Base-by-base conservation (phyloP, 2,797 vertebrate species). In the Parotocinclus haroldoi region DNA sequence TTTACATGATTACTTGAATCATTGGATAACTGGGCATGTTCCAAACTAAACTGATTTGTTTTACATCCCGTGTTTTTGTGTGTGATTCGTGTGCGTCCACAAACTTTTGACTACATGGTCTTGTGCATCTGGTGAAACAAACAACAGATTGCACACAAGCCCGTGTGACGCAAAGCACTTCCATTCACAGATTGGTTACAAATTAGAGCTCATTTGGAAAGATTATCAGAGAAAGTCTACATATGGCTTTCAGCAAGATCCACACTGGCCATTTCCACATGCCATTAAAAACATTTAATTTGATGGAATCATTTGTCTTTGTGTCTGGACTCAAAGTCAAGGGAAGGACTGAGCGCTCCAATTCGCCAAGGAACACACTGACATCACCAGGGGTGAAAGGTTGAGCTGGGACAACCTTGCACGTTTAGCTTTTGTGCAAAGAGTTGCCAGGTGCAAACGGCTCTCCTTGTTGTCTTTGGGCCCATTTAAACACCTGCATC, bases 251-350 rank as follows among this genome's bases (percentile, higher is more conserved):
- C 87, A 89, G 88, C 81, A 80, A 84, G 76, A 77, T 79, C 68
- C 63, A 78, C n/a, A 56, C 75, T 78, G 71, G 79, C 73, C 81
- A 81, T 83, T 88, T 83, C 85, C 87, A 84, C 82, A 89, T 90
- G 84, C 91, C 90, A 95, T 96, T 96, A 94, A 89, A 91, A 92
- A 90, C 92, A 94, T 94, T 95, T 94, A 88, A 89, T 91, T 84
- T 92, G 92, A 95, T 94, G 87, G 93, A 91, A 90, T 92, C 92
- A 94, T 96, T 95, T 92, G 93, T 96, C 94, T 95, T 93, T 88
- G 86, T 89, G 91, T 93, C 90, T 89, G 84, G 84, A 81, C 84
- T 84, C 82, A 81, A 86, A 83, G 87, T 89, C 89, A 86, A 91
- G 92, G 93, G 90, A 90, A 92, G 91, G 82, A 87, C 86, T 76